Base-by-base conservation (phyloP, 1,140 invertebrate species). In the Oreohelix idahoensis region DNA sequence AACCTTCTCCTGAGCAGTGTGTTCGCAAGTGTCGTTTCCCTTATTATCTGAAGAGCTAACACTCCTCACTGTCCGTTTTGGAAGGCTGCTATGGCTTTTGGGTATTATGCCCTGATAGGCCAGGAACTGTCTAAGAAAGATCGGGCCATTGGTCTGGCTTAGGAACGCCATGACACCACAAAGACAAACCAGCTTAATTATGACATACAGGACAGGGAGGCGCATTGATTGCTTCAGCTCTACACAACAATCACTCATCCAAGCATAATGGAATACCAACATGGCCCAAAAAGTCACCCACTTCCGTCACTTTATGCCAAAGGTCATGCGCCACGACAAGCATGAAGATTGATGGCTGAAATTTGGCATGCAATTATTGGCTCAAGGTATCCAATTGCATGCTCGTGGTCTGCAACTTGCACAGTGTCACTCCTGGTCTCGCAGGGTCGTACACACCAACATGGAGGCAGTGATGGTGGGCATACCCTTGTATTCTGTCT, bases 301-400 rank as follows among this genome's bases (percentile, higher is more conserved):
- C 89, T 99, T 99, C 94, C 94, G 98, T 10, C 92, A 94, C 79
- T 94, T 99, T 15, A 99, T 99, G 89, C 95, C 96, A 1, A 99
- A 99, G 85, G 90, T 99, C 0, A 97, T 99, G n/a, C n/a, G n/a
- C 84, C 96, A 96, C 51, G 99, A 99, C 91, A 99, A 99, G 92
- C 98, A 99, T 91, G 99, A 99, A 93, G 98, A 99, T 94, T 97
- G 99, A 0, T 99, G 99, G 96, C 98, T 98, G 0, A 99, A 99
- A 92, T 99, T 98, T 93, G 98, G 99, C n/a, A 11, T 98, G 98
- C 10, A n/a, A 99, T 99, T 89, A 92, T 99, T 63, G n/a, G 98
- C 98, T 17, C 98, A 99, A 93, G 98, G 98, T 81, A 97, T 97
- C 84, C n/a, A n/a, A 95, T 97, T 87, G 96, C n/a, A 97, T 92